Evolutionary conservation across 2,888 invertebrate species (phyloP).

Genomic region (Calameuta filiformis): DNA sequence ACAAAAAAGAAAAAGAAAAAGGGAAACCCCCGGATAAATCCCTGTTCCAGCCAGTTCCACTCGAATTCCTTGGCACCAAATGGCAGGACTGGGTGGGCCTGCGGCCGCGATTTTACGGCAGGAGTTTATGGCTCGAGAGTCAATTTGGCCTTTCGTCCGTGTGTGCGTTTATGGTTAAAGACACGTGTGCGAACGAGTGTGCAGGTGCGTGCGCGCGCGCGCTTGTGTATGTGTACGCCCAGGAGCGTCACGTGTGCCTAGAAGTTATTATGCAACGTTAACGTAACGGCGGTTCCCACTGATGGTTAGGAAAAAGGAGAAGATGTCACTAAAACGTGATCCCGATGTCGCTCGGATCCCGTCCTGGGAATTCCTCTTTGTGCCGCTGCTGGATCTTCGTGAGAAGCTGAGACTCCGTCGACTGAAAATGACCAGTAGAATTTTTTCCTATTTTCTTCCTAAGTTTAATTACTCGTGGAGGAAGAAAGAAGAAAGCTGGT

Average conservation of each 20-base stretch:
- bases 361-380: too few relatives aligned
- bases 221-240: too few relatives aligned
- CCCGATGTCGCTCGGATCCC: too few relatives aligned
- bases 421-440: too few relatives aligned
- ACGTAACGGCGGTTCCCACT: constrained; percentile 7
- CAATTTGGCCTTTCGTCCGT: neutral
- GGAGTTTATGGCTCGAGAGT: constrained; percentile 20
- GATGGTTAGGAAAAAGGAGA: too few relatives aligned
- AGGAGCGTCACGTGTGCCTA: neutral
- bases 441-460: too few relatives aligned
- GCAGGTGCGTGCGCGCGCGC: neutral
- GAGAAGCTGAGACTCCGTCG: too few relatives aligned
- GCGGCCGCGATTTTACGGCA: constrained; percentile 20
- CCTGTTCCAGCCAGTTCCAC: constrained; percentile 8
- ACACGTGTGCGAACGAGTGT: constrained; percentile 15
- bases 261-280: constrained; percentile 26
- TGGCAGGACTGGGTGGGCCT: constrained; percentile 5
- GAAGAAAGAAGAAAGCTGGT: too few relatives aligned
- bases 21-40: neutral
- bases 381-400: too few relatives aligned
- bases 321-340: too few relatives aligned
- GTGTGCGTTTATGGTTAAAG: constrained; percentile 5
- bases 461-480: too few relatives aligned
- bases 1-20: too few relatives aligned
- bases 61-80: constrained; percentile 5